Evolutionary conservation across 2,797 vertebrate species (phyloP).

Genomic region (Paguma larvata): DNA sequence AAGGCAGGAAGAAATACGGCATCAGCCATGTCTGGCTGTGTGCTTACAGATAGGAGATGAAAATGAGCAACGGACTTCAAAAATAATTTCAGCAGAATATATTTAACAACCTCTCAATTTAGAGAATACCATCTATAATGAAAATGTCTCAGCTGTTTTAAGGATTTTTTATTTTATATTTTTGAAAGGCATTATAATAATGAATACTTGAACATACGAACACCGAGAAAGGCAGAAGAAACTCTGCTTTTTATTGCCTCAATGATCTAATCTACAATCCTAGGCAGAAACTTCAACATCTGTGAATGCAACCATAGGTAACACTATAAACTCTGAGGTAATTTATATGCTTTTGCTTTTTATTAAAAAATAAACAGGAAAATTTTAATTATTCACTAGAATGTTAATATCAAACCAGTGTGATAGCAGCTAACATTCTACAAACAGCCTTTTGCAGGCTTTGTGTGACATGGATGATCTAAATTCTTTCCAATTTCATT

Average conservation of each 20-base stretch:
- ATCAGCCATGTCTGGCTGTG: slow-evolving; percentile 19
- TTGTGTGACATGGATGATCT: slow-evolving; percentile 69
- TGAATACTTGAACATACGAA: background rate
- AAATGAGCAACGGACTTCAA: slow-evolving; percentile 70
- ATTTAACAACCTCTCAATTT: slow-evolving; percentile 67
- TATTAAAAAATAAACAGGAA: slow-evolving; percentile 91
- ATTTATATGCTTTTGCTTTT: slow-evolving; percentile 85
- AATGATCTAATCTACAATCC: slow-evolving; percentile 78
- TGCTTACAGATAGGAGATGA: slow-evolving; percentile 55
- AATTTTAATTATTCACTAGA: slow-evolving; percentile 89
- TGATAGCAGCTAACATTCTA: slow-evolving; percentile 71
- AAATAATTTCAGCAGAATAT: slow-evolving; percentile 68
- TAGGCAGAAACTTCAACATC: slow-evolving; percentile 77
- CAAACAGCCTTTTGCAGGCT: slow-evolving; percentile 71
- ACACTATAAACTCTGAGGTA: slow-evolving; percentile 81
- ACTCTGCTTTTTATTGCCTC: slow-evolving; percentile 83
- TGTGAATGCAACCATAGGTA: slow-evolving; percentile 82
- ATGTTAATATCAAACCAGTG: slow-evolving; percentile 86
- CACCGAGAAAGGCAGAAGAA: slow-evolving; percentile 43
- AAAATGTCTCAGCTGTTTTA: slow-evolving; percentile 82
- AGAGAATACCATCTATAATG: slow-evolving; percentile 82
- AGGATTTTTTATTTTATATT: slow-evolving; percentile 73
- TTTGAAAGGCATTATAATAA: slow-evolving; percentile 56
- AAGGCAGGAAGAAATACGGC: background rate
- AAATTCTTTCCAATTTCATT: slow-evolving; percentile 71